Evolutionary conservation across 2,888 invertebrate species (phyloP).

Genomic region (Aproaerema taeniolella): DNA sequence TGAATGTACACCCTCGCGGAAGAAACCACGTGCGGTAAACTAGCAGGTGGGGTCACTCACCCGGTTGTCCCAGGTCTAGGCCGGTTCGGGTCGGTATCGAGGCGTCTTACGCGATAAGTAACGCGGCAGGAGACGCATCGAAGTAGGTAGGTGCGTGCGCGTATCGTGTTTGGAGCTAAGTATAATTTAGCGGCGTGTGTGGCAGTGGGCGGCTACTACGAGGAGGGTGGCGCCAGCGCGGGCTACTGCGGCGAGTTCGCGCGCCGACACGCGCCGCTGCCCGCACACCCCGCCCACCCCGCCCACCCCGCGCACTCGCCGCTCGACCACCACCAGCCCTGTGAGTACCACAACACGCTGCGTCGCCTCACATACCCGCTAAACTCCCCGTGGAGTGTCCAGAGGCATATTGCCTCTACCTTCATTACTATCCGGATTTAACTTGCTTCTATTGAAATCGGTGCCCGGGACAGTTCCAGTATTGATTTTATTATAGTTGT

Average conservation of each 20-base stretch:
- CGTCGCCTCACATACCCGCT: too few species aligned
- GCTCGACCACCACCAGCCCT: constrained; percentile 53
- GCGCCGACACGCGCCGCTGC: constrained; percentile 42
- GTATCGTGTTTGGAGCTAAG: constrained; percentile 15
- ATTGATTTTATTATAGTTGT: background rate
- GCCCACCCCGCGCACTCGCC: constrained; percentile 34
- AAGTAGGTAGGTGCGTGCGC: constrained; percentile 51
- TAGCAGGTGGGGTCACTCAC: too few species aligned
- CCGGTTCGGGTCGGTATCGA: background rate
- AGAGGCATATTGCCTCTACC: too few species aligned
- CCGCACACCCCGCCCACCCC: constrained; percentile 38
- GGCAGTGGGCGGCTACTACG: constrained; percentile 75
- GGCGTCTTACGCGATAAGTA: constrained; percentile 3
- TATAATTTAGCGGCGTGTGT: constrained; percentile 60
- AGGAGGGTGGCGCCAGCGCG: constrained; percentile 50
- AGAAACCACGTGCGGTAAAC: background rate
- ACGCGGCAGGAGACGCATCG: constrained; percentile 15
- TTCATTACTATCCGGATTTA: too few species aligned
- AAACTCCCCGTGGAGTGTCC: background rate
- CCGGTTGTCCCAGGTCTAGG: too few species aligned
- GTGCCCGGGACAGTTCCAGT: too few species aligned
- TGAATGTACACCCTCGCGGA: background rate
- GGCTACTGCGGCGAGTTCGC: constrained; percentile 62
- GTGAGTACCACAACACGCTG: constrained; percentile 43
- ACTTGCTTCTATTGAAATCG: too few species aligned